Evolutionary conservation across 2,797 vertebrate species (phyloP), one percentile per base, ranked within the genome.

Genomic region (Sparus aurata): DNA sequence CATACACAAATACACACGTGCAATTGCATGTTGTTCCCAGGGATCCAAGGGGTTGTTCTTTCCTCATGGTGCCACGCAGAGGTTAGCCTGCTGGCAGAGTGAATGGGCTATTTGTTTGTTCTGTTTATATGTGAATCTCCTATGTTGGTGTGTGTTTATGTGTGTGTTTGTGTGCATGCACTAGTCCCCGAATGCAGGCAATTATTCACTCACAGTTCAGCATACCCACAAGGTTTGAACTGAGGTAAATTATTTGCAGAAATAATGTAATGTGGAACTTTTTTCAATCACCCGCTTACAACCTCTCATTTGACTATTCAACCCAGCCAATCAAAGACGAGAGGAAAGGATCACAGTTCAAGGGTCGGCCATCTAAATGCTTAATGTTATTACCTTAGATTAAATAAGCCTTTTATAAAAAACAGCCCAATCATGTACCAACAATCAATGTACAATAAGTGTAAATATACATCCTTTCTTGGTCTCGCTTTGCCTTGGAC

Each of bases 41-140:
- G 17, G 22, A 75, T 23, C 5, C 59, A 18, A 69, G 59, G 38
- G 77, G 70, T 72, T 60, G 45, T 64, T 54, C 43, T 58, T 25
- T 73, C 68, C 73, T 69, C 65, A 76, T 45, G 73, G 78, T 74
- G 64, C 67, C 12, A 10, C 58, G 38, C 61, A 72, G 46, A 70
- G 72, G 69, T 53, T 64, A 61, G 69, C n/a, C 62, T 49, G 34
- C 45, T 38, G 78, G 30, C 60, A 60, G 38, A 83, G 38, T 84
- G 62, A 89, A 87, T 78, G 84, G 69, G 55, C 54, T 52, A 30
- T 74, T 78, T 87, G 80, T 90, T 55, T 82, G 62, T 38, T 78
- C 67, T 47, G 66, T 86, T 60, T 75, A 62, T n/a, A 43, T 69
- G 59, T 71, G 41, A 68, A 83, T 34, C 59, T 38, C 54, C 30